Base-by-base conservation (phyloP, 2,888 invertebrate species). In the Lasioglossum vierecki region DNA sequence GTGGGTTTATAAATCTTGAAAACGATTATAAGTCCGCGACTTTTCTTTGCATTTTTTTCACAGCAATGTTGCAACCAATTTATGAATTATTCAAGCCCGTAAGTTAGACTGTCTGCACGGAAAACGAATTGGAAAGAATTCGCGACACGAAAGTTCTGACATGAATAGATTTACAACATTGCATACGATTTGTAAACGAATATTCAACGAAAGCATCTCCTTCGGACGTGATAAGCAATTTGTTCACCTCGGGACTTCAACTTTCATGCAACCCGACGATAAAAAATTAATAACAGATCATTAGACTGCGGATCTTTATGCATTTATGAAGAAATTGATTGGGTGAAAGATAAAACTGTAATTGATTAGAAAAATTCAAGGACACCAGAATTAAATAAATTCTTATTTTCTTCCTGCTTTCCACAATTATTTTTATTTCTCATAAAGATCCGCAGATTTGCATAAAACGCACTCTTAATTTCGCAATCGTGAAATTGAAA, bases 181-280 rank as follows among this genome's bases (percentile, higher is more conserved):
- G 73, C 22, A 41, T 75, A 68, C 68, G 75, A 80, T 80, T 75
- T 53, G 26, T 44, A 30, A 46, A 22, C 70, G 15, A 35, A 57
- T n/a, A 74, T 39, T 53, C 53, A 13, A 39, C 74, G 53, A n/a
- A n/a, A 35, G n/a, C 13, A n/a, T 75, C 49, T 9, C 26, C 26
- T 66, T 66, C 30, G 66, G 4, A 66, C 11, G 18, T 1, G 39
- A 74, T 74, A 30, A 74, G 49, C 3, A 46, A 49, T 4, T 60
- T 60, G 11, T 60, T 11, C 60, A n/a, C 60, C 22, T 22, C 49
- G 18, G 49, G 6, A 49, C 18, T 8, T 53, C 9, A n/a, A 53
- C 18, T 22, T 49, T 49, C 49, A 18, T 49, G 49, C 1, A n/a
- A n/a, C 22, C n/a, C 9, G 9, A 9, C n/a, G 22, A 9, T 53